phyloP scores from a whole-genome alignment of 2,113 vertebrate species.

The Capra hircus region DNA sequence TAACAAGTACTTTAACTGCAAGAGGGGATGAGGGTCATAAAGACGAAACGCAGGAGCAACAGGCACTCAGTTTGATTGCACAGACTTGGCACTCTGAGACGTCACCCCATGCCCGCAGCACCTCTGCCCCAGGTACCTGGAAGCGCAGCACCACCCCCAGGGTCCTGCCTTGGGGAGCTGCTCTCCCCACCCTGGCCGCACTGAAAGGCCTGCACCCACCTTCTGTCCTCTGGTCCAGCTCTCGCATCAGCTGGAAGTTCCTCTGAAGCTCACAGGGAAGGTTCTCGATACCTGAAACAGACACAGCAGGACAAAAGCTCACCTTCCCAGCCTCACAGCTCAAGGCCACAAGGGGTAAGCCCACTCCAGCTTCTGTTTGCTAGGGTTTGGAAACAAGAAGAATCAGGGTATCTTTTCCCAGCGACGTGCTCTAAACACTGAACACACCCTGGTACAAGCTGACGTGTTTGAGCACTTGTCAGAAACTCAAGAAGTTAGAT shows the following conservation, averaged over 20 bases:
- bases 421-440: too few relatives aligned
- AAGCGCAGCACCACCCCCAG: too few relatives aligned
- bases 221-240: conserved; percentile 95
- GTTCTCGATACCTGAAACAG: conserved; percentile 92
- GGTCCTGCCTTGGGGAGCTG: not conserved
- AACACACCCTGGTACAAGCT: not conserved
- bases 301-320: not conserved
- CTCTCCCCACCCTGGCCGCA: too few relatives aligned
- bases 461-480: not conserved
- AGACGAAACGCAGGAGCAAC: not conserved
- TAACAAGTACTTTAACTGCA: not conserved
- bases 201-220: conserved; percentile 75
- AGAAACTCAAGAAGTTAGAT: not conserved
- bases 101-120: accelerated
- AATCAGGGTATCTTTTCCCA: not conserved
- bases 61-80: not conserved
- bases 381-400: not conserved
- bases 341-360: not conserved
- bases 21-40: not conserved
- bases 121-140: too few relatives aligned
- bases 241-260: conserved; percentile 97
- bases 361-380: not conserved
- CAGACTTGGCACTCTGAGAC: not conserved
- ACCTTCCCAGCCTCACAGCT: not conserved
- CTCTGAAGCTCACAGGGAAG: conserved; percentile 95